Evolutionary conservation across 2,888 invertebrate species (phyloP).

Genomic region (Alloplasta piceator): DNA sequence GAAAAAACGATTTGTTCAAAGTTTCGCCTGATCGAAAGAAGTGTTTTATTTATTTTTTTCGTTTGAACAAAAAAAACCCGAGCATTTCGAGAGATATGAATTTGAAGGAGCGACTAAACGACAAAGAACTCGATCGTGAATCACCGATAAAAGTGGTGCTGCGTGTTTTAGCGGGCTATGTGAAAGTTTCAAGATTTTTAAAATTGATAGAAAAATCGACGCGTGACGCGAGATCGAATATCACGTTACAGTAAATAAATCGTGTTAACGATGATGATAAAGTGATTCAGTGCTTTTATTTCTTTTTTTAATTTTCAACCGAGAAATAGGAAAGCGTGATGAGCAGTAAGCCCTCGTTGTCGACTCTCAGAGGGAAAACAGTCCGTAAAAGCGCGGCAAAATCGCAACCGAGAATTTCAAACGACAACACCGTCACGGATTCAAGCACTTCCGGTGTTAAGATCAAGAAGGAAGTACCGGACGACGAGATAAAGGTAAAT

Average conservation of each 20-base stretch:
- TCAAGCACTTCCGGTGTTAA: conserved; percentile 72
- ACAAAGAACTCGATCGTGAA: not conserved
- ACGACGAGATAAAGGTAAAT: conserved; percentile 91
- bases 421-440: conserved; percentile 46
- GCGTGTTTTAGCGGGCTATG: not conserved
- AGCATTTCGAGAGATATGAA: conserved; percentile 16
- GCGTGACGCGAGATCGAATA: not conserved
- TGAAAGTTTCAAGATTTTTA: not conserved
- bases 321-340: conserved; percentile 51
- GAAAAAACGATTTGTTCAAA: not conserved
- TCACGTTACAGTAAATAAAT: not conserved
- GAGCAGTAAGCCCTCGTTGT: conserved; percentile 65
- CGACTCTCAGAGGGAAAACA: conserved; percentile 54
- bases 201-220: not conserved
- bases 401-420: conserved; percentile 52
- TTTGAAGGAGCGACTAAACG: conserved; percentile 20
- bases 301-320: conserved; percentile 5
- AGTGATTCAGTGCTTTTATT: not conserved
- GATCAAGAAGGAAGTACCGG: conserved; percentile 88
- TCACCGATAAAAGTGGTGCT: not conserved
- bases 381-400: conserved; percentile 51
- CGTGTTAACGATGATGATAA: not conserved
- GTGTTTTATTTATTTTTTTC: conserved; percentile 3
- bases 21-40: not conserved
- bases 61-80: not conserved